Conservation (phyloP, 2,113 vertebrate species). For the Noctilio leporinus region DNA sequence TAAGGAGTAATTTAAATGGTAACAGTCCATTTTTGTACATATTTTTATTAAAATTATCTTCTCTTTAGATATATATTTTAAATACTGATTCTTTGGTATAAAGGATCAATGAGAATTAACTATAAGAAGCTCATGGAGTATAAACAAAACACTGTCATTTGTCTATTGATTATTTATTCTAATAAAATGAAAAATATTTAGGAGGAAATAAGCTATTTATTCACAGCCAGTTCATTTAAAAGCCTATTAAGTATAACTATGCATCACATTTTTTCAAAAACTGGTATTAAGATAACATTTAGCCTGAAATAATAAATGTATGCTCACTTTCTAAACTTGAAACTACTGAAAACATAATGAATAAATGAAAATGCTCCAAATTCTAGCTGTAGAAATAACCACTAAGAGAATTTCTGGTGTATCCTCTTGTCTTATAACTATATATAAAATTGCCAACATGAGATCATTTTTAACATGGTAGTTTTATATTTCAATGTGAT, state of each 20-base stretch:
- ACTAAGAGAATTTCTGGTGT: not conserved
- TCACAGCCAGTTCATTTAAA: not conserved
- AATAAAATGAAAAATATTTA: not conserved
- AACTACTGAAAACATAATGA: not conserved
- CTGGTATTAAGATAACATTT: not conserved
- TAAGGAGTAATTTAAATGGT: not conserved
- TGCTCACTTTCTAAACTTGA: not conserved
- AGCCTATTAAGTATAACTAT: not conserved
- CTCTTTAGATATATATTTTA: not conserved
- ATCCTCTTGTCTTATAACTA: not conserved
- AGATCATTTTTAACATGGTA: not conserved
- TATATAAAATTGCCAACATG: not conserved
- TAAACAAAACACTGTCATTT: not conserved
- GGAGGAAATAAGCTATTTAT: not conserved
- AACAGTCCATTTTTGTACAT: not conserved
- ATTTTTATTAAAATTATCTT: not conserved
- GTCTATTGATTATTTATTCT: not conserved
- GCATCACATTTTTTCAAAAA: not conserved
- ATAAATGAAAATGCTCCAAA: not conserved
- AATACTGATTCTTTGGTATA: not conserved
- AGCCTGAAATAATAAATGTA: not conserved
- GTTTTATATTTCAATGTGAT: not conserved
- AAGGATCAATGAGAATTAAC: not conserved
- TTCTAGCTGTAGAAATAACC: not conserved
- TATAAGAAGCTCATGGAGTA: not conserved